Conservation (phyloP, 2,113 vertebrate species). For the Fukomys damarensis region DNA sequence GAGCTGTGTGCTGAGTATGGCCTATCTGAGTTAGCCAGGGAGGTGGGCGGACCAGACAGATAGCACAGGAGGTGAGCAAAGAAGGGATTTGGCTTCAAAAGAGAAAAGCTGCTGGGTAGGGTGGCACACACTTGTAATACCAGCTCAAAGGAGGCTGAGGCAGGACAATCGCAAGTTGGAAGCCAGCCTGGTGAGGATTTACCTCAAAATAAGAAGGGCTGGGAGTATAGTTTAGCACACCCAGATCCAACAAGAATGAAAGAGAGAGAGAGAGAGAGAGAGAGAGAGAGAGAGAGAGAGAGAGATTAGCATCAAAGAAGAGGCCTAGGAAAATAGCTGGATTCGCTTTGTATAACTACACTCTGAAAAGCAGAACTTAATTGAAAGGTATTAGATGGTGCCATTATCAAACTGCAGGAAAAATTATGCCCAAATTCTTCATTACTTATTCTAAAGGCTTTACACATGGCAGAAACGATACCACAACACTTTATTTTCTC, state of each 20-base stretch:
- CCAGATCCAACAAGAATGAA: no score
- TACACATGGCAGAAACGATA: neutral
- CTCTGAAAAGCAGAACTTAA: neutral
- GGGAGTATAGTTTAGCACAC: neutral
- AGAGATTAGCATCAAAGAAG: neutral
- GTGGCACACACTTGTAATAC: neutral
- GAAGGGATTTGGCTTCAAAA: neutral
- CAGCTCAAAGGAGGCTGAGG: neutral
- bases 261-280: neutral
- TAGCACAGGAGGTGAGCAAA: rapidly evolving
- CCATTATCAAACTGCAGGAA: neutral
- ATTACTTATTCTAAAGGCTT: conserved; percentile 10
- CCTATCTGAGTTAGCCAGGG: neutral
- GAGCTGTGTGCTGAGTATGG: neutral
- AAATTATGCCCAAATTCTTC: neutral
- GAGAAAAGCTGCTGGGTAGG: neutral
- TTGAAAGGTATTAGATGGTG: neutral
- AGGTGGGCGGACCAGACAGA: rapidly evolving
- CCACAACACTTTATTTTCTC: neutral
- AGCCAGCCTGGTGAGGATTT: neutral
- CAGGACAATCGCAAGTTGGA: neutral
- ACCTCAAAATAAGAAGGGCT: neutral
- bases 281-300: neutral
- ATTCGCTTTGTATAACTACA: neutral
- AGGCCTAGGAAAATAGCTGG: neutral